Conservation (phyloP, 2,888 invertebrate species). For the Sipha maydis region DNA sequence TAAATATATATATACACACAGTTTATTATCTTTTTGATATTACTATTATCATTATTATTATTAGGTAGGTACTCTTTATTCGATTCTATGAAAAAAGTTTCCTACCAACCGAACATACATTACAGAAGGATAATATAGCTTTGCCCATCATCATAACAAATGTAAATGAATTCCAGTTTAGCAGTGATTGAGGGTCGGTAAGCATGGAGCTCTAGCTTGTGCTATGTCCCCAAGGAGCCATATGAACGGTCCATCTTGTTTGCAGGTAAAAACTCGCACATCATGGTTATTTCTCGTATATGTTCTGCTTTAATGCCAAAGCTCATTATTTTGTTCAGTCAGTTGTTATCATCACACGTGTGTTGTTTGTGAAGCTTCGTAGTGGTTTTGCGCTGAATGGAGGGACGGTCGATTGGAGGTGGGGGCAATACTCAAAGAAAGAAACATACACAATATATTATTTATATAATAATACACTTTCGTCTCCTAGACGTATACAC, state of each 20-base stretch:
- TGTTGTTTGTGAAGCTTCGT: background rate
- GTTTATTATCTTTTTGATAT: slow-evolving; percentile 21
- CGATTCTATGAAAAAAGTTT: slow-evolving; percentile 1
- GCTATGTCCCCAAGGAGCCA: slow-evolving; percentile 50
- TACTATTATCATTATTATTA: slow-evolving; percentile 1
- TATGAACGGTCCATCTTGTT: slow-evolving; percentile 53
- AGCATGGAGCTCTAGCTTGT: slow-evolving; percentile 4
- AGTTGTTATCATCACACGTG: slow-evolving; percentile 41
- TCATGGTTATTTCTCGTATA: slow-evolving; percentile 27
- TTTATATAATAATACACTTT: slow-evolving; percentile 7
- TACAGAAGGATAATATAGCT: slow-evolving; percentile 17
- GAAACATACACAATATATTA: slow-evolving; percentile 27
- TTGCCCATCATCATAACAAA: slow-evolving; percentile 39
- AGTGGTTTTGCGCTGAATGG: background rate
- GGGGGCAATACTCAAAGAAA: background rate
- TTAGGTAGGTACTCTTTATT: background rate
- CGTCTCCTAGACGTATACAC: background rate
- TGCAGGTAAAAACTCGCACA: slow-evolving; percentile 50
- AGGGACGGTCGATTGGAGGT: background rate
- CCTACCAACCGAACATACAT: slow-evolving; percentile 8
- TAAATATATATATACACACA: background rate
- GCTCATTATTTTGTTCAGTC: slow-evolving; percentile 48
- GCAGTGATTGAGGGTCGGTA: slow-evolving; percentile 51
- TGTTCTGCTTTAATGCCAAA: slow-evolving; percentile 43
- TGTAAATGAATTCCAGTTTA: slow-evolving; percentile 54